These are phyloP conservation scores for Actenoides hombroni DNA, from an alignment of 2,113 vertebrate genomes.

Conservation along the genomic window DNA sequence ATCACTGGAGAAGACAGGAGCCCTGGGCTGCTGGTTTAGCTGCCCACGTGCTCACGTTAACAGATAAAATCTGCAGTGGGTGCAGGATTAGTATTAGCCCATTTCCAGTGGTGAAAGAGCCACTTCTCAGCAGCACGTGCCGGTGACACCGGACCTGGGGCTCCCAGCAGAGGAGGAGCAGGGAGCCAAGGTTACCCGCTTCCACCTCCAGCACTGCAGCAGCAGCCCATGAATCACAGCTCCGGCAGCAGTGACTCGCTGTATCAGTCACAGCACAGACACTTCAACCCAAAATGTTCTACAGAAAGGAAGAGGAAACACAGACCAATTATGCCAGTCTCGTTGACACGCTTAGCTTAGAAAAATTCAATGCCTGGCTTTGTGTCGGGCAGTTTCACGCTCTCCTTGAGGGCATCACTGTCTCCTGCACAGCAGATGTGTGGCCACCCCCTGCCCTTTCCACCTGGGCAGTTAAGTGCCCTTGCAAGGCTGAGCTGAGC, in stretches of 20 bases:
- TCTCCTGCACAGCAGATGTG: not conserved
- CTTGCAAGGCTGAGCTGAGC: not conserved
- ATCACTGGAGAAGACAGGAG: not conserved
- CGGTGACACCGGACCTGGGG: not conserved
- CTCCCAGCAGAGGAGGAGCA: not conserved
- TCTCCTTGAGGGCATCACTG: not conserved
- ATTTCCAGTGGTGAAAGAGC: not conserved
- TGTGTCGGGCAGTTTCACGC: accelerated
- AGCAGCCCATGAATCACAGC: not conserved
- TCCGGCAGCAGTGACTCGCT: not conserved
- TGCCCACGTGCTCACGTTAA: accelerated
- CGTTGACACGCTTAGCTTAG: not conserved
- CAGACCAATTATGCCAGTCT: not conserved
- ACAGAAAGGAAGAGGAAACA: slow-evolving; percentile 10
- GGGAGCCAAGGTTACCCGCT: not conserved
- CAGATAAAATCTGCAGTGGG: not conserved
- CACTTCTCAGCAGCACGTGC: not conserved
- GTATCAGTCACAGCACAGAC: slow-evolving; percentile 25
- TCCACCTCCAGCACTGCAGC: slow-evolving; percentile 18
- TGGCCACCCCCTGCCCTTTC: not conserved
- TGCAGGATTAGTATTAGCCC: not conserved
- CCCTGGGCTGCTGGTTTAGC: not conserved
- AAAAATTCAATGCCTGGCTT: not conserved
- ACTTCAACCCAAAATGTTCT: slow-evolving; percentile 17
- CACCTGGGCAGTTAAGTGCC: not conserved